Percentiles rank a stretch among this genome's conserved stretches.
phyloP scores from a whole-genome alignment of 2,797 vertebrate species.

The Sebastes iracundus region DNA sequence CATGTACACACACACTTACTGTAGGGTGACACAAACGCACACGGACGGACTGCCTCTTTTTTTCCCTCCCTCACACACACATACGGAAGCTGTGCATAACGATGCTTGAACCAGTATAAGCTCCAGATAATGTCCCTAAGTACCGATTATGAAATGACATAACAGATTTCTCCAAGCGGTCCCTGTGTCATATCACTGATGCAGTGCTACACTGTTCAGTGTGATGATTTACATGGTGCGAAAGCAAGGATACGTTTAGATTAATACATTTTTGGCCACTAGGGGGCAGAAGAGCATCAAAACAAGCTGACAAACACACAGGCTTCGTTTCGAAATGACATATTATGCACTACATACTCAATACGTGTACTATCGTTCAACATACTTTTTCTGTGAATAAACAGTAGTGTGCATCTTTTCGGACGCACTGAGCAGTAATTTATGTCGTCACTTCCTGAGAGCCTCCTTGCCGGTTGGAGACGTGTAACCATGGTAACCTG shows the following conservation, averaged over 20 bases:
- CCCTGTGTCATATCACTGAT: conserved; percentile 32
- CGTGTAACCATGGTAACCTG: too few relatives aligned
- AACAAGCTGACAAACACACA: neutral
- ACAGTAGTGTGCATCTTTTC: too few relatives aligned
- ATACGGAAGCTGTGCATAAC: conserved; percentile 15
- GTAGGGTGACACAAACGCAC: conserved; percentile 53
- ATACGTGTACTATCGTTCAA: too few relatives aligned
- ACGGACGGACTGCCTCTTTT: conserved; percentile 12
- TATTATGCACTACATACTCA: too few relatives aligned
- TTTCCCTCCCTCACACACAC: neutral
- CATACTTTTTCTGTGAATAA: too few relatives aligned
- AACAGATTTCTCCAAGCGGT: conserved; percentile 49
- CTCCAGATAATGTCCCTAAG: conserved; percentile 63
- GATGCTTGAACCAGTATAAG: conserved; percentile 51
- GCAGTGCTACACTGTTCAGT: conserved; percentile 5
- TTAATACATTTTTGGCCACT: neutral
- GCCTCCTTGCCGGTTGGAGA: too few relatives aligned
- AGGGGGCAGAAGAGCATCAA: neutral
- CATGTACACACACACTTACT: conserved; percentile 53
- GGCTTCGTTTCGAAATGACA: too few relatives aligned
- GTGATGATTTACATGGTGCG: conserved; percentile 5
- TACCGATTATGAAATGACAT: conserved; percentile 67
- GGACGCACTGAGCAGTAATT: too few relatives aligned
- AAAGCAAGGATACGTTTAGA: neutral
- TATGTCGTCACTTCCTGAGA: too few relatives aligned